Evolutionary conservation across 2,797 vertebrate species (phyloP), one percentile per base, ranked within the genome.

Genomic region (Scolopax bukidnonensis): DNA sequence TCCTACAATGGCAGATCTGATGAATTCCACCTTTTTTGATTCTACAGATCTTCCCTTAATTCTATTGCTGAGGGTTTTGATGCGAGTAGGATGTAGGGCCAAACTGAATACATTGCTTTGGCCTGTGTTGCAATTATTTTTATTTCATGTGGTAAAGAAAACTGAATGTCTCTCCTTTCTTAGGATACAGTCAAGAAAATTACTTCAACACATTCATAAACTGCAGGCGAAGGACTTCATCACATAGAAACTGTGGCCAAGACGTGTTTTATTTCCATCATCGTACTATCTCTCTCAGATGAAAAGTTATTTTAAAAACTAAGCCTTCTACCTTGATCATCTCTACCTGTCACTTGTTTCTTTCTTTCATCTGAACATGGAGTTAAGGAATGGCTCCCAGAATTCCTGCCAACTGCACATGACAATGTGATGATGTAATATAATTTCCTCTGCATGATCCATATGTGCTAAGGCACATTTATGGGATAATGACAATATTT

Each of bases 401-500:
- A 67, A 53, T 89, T 86, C 47, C 76, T 93, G 75, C 91, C 91
- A 95, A 87, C 32, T 61, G 9, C 50, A 81, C 83, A 87, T 75
- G 69, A 63, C 40, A 92, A 75, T 45, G 7, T 41, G 41, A 84
- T 96, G 95, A 93, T 78, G 76, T 91, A 92, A 91, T 73, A 73
- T 28, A 74, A 59, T 93, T 95, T 95, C 27, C 28, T 89, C 25
- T 90, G 57, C 1, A 0, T 89, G 63, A 40, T 80, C 77, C 54
- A 45, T 47, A 82, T 87, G 80, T 91, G 71, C 87, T 94, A 92
- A 80, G 71, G 80, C 8, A 6, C 91, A 84, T 89, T 95, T 91
- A 92, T 91, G 70, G 47, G 65, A 92, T 93, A 96, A 95, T 93
- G 60, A 65, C 60, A 87, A 40, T 79, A 92, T 89, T 95, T 93